Evolutionary conservation across 2,113 vertebrate genomes (phyloP).

Genomic region (Oplegnathus fasciatus): DNA sequence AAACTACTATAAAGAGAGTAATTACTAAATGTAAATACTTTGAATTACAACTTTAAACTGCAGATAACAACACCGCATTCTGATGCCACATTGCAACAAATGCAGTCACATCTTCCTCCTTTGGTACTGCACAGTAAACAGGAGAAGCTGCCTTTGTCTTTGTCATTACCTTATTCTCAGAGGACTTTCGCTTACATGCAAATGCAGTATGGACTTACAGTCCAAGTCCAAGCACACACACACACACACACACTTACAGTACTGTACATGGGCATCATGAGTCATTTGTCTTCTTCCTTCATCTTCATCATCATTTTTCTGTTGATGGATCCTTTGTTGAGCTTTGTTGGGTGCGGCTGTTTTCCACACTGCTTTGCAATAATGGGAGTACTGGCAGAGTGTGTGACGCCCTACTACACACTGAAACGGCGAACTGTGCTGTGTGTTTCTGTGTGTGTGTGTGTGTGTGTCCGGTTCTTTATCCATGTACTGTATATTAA

Average conservation of each 20-base stretch:
- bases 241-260: not conserved
- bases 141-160: not conserved
- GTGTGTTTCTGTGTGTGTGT: not conserved
- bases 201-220: not conserved
- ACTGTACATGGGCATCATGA: not conserved
- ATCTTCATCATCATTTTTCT: conserved; percentile 38
- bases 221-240: not conserved
- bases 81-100: not conserved
- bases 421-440: conserved; percentile 14
- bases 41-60: not conserved
- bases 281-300: conserved; percentile 30
- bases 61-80: not conserved
- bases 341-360: conserved; percentile 27
- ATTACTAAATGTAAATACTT: not conserved
- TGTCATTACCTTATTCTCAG: not conserved
- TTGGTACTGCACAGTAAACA: not conserved
- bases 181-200: not conserved
- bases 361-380: conserved; percentile 36
- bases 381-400: conserved; percentile 12
- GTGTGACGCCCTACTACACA: conserved; percentile 32
- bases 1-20: not conserved
- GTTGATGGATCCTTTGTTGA: not conserved
- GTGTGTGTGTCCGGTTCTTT: conserved; percentile 1
- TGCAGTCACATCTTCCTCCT: not conserved
- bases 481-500: conserved; percentile 14